Evolutionary conservation across 1,140 invertebrate genomes (phyloP).

Genomic region (Sinonovacula constricta): DNA sequence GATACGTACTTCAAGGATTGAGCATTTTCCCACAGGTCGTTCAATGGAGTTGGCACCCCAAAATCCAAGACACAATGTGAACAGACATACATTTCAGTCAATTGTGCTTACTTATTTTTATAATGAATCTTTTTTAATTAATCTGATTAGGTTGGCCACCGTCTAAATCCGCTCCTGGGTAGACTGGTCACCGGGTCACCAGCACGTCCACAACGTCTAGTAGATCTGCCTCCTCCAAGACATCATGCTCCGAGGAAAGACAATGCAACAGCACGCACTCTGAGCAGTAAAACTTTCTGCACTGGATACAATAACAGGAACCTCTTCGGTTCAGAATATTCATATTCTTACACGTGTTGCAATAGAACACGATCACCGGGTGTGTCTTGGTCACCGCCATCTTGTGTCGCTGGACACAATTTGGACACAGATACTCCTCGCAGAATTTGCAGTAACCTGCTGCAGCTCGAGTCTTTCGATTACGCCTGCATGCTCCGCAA

Average conservation of each 20-base stretch:
- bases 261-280: conserved; percentile 34
- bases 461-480: neutral
- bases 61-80: no score
- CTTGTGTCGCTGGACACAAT: conserved; percentile 16
- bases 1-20: no score
- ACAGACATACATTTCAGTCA: no score
- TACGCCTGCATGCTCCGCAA: conserved; percentile 21
- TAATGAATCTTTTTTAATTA: no score
- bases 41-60: no score
- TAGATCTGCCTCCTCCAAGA: conserved; percentile 30
- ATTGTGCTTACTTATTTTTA: no score
- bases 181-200: no score
- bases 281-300: conserved; percentile 32
- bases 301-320: conserved; percentile 34
- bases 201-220: conserved; percentile 35
- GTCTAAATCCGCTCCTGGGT: no score
- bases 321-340: conserved; percentile 35
- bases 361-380: conserved; percentile 40
- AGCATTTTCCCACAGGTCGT: no score
- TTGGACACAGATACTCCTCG: conserved; percentile 31
- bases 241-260: conserved; percentile 21
- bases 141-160: no score
- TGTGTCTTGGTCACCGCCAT: conserved; percentile 13
- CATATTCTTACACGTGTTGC: conserved; percentile 40
- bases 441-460: conserved; percentile 41